Evolutionary conservation across 64 coral and sea anemone genomes (phyloP).

Genomic region (Platygyra sinensis): DNA sequence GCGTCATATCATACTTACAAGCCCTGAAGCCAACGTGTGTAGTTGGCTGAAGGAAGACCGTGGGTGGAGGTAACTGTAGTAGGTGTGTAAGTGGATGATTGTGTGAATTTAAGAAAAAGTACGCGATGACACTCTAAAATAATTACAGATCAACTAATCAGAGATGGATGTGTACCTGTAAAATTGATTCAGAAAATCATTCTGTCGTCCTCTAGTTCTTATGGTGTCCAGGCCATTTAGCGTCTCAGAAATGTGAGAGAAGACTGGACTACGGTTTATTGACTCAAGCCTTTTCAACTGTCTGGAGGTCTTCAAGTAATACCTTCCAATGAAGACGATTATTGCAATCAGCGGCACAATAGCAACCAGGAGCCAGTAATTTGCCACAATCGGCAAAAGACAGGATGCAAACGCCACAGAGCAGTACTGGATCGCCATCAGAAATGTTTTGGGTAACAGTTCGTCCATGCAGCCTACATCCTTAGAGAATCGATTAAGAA

Average conservation of each 20-base stretch:
- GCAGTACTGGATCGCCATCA: not conserved
- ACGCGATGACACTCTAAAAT: too few relatives aligned
- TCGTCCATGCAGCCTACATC: not conserved
- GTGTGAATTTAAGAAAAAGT: too few relatives aligned
- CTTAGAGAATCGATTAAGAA: conserved; percentile 39
- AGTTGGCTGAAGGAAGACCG: too few relatives aligned
- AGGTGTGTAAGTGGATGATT: too few relatives aligned
- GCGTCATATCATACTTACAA: too few relatives aligned
- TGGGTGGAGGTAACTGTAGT: too few relatives aligned
- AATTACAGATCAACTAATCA: too few relatives aligned
- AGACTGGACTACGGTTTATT: too few relatives aligned
- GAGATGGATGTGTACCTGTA: not conserved
- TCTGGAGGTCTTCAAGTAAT: too few relatives aligned
- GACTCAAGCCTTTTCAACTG: too few relatives aligned
- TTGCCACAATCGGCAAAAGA: not conserved
- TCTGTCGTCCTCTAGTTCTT: not conserved
- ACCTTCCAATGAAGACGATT: not conserved
- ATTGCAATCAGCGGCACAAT: not conserved
- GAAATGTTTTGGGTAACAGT: not conserved
- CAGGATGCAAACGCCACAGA: not conserved
- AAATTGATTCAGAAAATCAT: not conserved
- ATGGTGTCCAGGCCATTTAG: not conserved
- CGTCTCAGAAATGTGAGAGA: too few relatives aligned
- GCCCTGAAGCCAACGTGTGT: too few relatives aligned
- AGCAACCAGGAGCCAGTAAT: not conserved